Conservation (phyloP, 2,797 vertebrate genomes). For the Eulemur mongoz region DNA sequence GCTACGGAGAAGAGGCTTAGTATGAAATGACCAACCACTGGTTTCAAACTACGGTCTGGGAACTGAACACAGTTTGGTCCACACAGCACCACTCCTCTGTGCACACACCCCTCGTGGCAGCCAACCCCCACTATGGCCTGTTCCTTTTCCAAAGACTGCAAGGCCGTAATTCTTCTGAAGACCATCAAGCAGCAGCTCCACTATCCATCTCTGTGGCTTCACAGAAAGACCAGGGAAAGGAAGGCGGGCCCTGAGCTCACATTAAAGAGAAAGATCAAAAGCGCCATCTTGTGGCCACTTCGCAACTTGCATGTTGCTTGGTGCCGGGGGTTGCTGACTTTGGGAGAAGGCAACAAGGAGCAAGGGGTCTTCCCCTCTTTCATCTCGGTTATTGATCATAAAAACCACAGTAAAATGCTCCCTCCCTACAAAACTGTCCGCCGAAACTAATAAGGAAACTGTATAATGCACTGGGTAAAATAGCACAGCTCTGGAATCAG, state of each 20-base stretch:
- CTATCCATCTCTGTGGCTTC: background rate
- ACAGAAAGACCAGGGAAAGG: background rate
- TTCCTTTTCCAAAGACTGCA: background rate
- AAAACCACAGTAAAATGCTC: background rate
- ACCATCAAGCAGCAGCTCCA: background rate
- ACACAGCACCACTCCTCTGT: background rate
- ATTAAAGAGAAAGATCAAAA: background rate
- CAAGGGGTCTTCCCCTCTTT: background rate
- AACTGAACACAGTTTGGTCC: background rate
- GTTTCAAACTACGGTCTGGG: background rate
- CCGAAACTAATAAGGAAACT: background rate
- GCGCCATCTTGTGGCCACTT: conserved; percentile 62
- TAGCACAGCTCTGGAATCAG: background rate
- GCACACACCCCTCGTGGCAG: background rate
- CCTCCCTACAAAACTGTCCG: background rate
- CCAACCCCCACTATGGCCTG: background rate
- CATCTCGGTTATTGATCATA: background rate
- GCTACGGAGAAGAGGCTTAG: background rate
- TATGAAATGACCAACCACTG: background rate
- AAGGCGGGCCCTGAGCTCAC: fast-evolving
- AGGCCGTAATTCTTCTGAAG: background rate
- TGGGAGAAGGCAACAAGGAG: background rate
- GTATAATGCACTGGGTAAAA: background rate
- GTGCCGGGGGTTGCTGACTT: background rate
- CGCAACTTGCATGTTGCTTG: background rate